Conservation (phyloP, 1,140 invertebrate species). For the Branchinecta lynchi region DNA sequence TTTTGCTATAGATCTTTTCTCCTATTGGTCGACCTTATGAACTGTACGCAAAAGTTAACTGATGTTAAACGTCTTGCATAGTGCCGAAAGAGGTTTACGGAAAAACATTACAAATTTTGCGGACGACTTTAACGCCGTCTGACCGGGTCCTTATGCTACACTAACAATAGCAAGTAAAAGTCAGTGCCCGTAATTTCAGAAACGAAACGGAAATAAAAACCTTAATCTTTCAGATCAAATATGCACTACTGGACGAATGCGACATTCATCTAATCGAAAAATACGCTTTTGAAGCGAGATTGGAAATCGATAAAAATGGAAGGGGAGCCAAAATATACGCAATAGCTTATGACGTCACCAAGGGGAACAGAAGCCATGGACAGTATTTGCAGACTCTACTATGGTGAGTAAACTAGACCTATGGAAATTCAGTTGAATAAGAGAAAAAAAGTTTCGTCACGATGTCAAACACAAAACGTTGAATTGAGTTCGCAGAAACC, state of each 20-base stretch:
- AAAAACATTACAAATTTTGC: too few species aligned
- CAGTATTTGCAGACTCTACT: conserved; percentile 35
- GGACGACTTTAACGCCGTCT: not conserved
- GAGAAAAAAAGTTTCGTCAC: too few species aligned
- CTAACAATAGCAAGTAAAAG: not conserved
- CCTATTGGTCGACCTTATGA: too few species aligned
- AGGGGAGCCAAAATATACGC: conserved; percentile 37
- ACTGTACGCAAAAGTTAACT: too few species aligned
- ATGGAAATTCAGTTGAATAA: too few species aligned
- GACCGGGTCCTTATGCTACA: not conserved
- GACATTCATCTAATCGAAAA: conserved; percentile 36
- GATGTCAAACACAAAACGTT: too few species aligned
- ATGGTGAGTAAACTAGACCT: conserved; percentile 30
- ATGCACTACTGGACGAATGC: conserved; percentile 36
- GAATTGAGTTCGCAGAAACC: too few species aligned
- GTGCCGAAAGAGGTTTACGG: too few species aligned
- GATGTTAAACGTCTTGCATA: too few species aligned
- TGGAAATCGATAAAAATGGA: conserved; percentile 38
- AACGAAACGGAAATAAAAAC: not conserved
- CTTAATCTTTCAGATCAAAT: conserved; percentile 34
- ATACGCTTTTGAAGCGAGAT: conserved; percentile 36
- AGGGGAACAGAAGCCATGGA: conserved; percentile 30
- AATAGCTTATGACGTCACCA: conserved; percentile 33
- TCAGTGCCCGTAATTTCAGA: not conserved
- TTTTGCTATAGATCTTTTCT: too few species aligned